Base-by-base conservation (phyloP, 2,797 vertebrate species). In the Acrossocheilus fasciatus region DNA sequence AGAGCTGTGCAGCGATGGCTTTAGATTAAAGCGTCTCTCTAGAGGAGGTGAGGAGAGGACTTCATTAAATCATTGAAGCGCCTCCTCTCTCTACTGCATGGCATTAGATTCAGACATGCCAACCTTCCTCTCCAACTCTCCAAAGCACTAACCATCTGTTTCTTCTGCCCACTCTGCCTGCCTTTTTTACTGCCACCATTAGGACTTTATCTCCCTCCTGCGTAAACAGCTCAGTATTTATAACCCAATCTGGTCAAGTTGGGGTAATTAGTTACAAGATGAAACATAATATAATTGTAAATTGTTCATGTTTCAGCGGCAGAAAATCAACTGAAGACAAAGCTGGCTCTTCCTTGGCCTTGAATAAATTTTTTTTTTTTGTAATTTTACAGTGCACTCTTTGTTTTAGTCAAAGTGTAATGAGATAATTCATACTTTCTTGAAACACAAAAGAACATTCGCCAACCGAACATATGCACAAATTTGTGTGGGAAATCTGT, bases 11-110 rank as follows among this genome's bases (percentile, higher is more conserved):
- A 81, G 86, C 68, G 64, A 88, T 81, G 84, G 78, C 87, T 88
- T 79, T 72, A 89, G 90, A 89, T 91, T 91, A 91, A 88, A 89
- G 86, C 83, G 9, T 17, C 87, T 87, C 87, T 89, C 66, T 81
- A 79, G 87, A 89, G 86, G 77, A 87, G 81, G 72, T 43, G 62
- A 86, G 86, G 68, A 83, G 87, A 91, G 79, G 87, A 89, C 90
- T 89, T 86, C 87, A 88, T 91, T 91, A 91, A 89, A 91, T 91
- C 88, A 87, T 84, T 86, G 87, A 87, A 78, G 82, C 26, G 47
- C 81, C 81, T 81, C 57, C 85, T 88, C 73, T 84, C 85, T 88
- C 52, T 30, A 82, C 77, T 73, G 84, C 57, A 66, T 72, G 81
- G 84, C 88, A 86, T 87, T 88, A 84, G 86, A 79, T 72, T 52